These are phyloP conservation scores for Grus americana DNA, from an alignment of 2,113 vertebrate species.

Conservation along the genomic window DNA sequence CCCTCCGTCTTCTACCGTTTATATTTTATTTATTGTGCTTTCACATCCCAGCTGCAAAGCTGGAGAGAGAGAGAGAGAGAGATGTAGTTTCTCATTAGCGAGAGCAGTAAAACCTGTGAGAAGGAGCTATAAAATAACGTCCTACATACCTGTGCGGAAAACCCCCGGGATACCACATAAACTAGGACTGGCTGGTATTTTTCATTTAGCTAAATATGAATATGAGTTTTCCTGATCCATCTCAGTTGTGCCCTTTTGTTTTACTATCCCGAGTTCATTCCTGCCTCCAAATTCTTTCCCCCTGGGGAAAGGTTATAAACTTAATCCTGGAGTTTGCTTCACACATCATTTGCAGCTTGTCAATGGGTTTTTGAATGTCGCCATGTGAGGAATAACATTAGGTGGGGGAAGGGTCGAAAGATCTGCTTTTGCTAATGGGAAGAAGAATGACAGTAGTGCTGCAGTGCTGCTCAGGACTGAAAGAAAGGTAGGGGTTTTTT, in stretches of 20 bases:
- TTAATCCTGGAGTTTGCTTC: conserved; percentile 64
- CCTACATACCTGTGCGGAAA: not conserved
- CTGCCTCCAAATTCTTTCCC: conserved; percentile 34
- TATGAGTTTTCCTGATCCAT: conserved; percentile 22
- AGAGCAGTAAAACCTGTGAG: conserved; percentile 20
- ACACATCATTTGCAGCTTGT: conserved; percentile 69
- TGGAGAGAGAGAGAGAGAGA: conserved; percentile 20
- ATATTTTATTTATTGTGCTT: conserved; percentile 76
- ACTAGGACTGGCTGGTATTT: not conserved
- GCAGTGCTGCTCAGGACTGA: not conserved
- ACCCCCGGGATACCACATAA: not conserved
- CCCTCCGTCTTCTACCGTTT: conserved; percentile 65
- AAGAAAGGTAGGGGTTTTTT: not conserved
- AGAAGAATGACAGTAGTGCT: not conserved
- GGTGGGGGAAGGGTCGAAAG: not conserved
- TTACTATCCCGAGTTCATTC: conserved; percentile 30
- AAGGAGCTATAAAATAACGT: not conserved
- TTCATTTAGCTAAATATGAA: conserved; percentile 29
- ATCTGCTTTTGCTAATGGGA: not conserved
- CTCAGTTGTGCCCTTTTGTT: conserved; percentile 25
- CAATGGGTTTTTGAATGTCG: conserved; percentile 35
- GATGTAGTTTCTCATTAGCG: conserved; percentile 68
- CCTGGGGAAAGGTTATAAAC: conserved; percentile 58
- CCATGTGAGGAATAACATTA: conserved; percentile 16
- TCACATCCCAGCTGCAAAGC: conserved; percentile 63